These are phyloP conservation scores for Thryonomys swinderianus DNA, from an alignment of 2,113 vertebrate genomes.

Conservation along the genomic window DNA sequence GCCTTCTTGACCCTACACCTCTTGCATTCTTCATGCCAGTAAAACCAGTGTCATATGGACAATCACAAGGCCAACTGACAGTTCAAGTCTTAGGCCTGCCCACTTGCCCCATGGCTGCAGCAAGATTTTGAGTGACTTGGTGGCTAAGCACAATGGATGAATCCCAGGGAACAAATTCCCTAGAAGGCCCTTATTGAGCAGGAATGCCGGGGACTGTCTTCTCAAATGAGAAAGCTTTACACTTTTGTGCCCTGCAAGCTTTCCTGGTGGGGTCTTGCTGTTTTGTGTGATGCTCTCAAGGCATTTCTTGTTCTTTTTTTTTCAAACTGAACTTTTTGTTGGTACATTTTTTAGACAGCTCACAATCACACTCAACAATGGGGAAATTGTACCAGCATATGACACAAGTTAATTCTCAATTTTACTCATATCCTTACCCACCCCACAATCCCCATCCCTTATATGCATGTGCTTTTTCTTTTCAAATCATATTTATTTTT, in stretches of 20 bases:
- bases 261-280: neutral
- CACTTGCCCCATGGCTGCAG: neutral
- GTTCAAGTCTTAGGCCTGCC: neutral
- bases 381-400: no score
- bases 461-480: no score
- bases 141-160: neutral
- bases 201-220: neutral
- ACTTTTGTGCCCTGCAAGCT: neutral
- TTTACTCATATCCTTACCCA: no score
- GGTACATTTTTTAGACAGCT: no score
- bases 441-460: no score
- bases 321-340: no score
- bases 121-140: neutral
- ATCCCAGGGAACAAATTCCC: neutral
- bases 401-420: no score
- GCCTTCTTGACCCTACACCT: neutral
- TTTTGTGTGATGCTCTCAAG: neutral
- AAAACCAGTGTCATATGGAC: neutral
- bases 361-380: no score
- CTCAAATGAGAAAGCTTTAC: neutral
- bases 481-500: no score
- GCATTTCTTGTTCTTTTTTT: no score
- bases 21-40: neutral
- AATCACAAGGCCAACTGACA: neutral
- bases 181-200: neutral